Percentiles rank a stretch among this genome's conserved stretches.
phyloP scores from a whole-genome alignment of 2,888 invertebrate species.

The Tetanocera ferruginea region DNA sequence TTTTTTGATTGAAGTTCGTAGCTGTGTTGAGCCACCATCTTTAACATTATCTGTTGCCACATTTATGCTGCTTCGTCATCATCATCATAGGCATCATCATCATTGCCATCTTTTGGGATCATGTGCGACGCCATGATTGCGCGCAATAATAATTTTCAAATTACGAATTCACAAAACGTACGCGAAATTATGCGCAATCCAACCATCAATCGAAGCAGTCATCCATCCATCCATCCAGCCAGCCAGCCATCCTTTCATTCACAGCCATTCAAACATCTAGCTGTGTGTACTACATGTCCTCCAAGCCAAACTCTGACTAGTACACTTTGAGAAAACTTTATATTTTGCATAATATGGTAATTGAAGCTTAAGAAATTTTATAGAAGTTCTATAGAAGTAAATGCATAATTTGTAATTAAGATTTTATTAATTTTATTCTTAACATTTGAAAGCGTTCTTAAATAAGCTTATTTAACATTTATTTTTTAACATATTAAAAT shows the following conservation, averaged over 20 bases:
- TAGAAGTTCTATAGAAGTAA: no score
- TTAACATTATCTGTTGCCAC: background rate
- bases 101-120: slow-evolving; percentile 12
- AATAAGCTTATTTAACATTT: no score
- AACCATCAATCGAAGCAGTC: slow-evolving; percentile 30
- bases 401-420: no score
- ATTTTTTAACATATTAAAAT: no score
- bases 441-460: no score
- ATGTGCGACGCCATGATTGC: slow-evolving; percentile 25
- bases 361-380: no score
- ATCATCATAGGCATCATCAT: background rate
- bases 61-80: background rate
- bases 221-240: slow-evolving; percentile 19
- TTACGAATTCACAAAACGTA: slow-evolving; percentile 65
- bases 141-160: slow-evolving; percentile 32
- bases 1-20: no score
- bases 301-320: background rate
- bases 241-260: slow-evolving; percentile 9
- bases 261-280: background rate
- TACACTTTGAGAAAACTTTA: no score
- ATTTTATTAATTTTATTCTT: no score
- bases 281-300: slow-evolving; percentile 21
- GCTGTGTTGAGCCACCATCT: background rate
- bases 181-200: slow-evolving; percentile 62
- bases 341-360: no score